Evolutionary conservation across 1,140 invertebrate genomes (phyloP).

Genomic region (Lucilia cuprina): DNA sequence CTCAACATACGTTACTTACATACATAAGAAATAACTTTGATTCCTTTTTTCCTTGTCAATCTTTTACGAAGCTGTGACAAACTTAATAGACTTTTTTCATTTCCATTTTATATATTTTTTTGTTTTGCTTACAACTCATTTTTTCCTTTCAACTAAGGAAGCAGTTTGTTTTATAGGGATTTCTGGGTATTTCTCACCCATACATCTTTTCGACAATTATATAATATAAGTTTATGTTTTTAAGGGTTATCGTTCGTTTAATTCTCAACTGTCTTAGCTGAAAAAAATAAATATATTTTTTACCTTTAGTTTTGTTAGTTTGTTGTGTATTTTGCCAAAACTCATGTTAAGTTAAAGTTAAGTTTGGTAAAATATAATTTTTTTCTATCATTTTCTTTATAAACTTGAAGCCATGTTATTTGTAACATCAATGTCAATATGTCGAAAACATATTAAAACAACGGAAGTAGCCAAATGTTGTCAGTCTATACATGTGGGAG

Average conservation of each 20-base stretch:
- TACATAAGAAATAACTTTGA: background rate
- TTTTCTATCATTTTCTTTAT: background rate
- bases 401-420: background rate
- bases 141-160: no score
- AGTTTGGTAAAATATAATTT: background rate
- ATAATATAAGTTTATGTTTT: background rate
- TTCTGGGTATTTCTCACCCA: constrained; percentile 1
- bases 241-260: constrained; percentile 23
- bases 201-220: background rate
- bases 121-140: no score
- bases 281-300: background rate
- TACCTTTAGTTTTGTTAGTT: background rate
- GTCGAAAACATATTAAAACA: constrained; percentile 60
- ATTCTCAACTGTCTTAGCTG: background rate
- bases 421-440: constrained; percentile 62
- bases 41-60: background rate
- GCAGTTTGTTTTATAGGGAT: background rate
- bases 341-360: constrained; percentile 6
- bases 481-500: constrained; percentile 38
- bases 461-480: constrained; percentile 59
- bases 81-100: background rate
- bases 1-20: background rate
- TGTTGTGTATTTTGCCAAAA: background rate
- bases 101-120: background rate
- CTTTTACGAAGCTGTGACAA: background rate